Percentiles rank a stretch among this genome's conserved stretches.
phyloP scores from a whole-genome alignment of 2,888 invertebrate species.

The Drosophila helvetica region DNA sequence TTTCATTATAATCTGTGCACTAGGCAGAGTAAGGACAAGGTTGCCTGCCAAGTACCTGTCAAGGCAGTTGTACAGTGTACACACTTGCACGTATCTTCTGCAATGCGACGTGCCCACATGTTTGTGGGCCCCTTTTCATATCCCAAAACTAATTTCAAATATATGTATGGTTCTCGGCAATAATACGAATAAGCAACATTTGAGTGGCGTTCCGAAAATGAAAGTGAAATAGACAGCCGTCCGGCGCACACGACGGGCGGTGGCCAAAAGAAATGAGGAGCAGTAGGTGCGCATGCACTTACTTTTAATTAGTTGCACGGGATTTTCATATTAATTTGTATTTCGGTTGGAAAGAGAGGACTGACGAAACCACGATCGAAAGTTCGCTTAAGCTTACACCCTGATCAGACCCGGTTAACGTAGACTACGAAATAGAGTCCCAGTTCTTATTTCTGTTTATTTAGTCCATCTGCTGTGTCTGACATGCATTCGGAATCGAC shows the following conservation, averaged over 20 bases:
- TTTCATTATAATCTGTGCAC: background rate
- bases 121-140: too few relatives aligned
- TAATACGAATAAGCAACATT: background rate
- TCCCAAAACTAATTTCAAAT: too few relatives aligned
- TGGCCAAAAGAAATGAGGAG: background rate
- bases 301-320: conserved; percentile 45
- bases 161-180: too few relatives aligned
- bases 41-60: too few relatives aligned
- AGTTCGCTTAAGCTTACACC: background rate
- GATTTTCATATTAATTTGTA: conserved; percentile 21
- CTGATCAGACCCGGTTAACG: background rate
- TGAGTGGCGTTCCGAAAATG: conserved; percentile 3
- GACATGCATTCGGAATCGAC: conserved; percentile 6
- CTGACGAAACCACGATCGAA: background rate
- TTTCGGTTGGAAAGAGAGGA: background rate
- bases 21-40: background rate
- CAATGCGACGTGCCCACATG: too few relatives aligned
- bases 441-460: background rate
- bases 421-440: background rate
- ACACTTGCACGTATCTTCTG: too few relatives aligned
- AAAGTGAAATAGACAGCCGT: conserved; percentile 8
- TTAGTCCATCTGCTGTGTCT: background rate
- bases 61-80: too few relatives aligned
- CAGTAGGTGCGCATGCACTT: background rate
- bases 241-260: conserved; percentile 8